phyloP scores from a whole-genome alignment of 2,113 vertebrate genomes.

The Chrysemys picta region DNA sequence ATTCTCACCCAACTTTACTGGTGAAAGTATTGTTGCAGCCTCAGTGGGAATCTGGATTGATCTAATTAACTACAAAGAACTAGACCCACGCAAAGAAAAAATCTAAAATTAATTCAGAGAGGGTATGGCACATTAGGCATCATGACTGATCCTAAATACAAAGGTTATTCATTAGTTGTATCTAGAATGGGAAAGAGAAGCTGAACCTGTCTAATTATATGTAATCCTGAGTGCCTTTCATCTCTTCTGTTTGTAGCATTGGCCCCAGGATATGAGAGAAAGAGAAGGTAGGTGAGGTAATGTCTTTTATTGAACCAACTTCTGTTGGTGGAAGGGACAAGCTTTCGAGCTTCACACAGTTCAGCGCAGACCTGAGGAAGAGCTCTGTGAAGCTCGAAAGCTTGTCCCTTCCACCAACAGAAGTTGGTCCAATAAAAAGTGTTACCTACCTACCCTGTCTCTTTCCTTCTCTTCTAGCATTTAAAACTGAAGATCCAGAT shows the following conservation, averaged over 20 bases:
- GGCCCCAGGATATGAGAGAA: neutral
- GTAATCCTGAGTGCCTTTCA: neutral
- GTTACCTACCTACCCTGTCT: neutral
- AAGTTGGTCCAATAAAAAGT: neutral
- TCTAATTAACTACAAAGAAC: neutral
- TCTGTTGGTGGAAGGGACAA: neutral
- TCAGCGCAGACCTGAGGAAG: neutral
- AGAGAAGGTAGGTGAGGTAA: neutral
- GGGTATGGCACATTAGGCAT: neutral
- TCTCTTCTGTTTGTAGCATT: neutral
- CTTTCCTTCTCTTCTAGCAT: neutral
- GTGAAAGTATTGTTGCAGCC: neutral
- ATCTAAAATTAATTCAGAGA: neutral
- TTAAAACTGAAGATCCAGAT: neutral
- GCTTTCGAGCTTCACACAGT: neutral
- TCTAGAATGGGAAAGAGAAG: neutral
- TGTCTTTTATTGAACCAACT: neutral
- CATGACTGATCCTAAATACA: neutral
- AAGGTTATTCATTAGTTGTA: neutral
- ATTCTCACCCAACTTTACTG: neutral
- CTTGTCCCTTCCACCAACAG: neutral
- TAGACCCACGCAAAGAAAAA: neutral
- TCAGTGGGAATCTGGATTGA: neutral
- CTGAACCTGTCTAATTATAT: neutral
- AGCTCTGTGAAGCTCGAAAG: neutral